Evolutionary conservation across 2,797 vertebrate genomes (phyloP).

Genomic region (Mallotus villosus): DNA sequence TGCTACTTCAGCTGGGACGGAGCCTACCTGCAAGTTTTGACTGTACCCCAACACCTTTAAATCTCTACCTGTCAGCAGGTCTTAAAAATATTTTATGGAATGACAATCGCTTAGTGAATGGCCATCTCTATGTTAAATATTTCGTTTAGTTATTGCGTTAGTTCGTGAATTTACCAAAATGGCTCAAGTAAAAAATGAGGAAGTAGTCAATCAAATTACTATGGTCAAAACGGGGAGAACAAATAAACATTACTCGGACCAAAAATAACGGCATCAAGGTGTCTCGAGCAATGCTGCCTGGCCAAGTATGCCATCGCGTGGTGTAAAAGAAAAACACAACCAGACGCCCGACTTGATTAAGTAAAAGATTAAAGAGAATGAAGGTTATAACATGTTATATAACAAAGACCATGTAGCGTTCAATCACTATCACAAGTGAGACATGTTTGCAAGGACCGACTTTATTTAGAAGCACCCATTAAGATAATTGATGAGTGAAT

Average conservation of each 20-base stretch:
- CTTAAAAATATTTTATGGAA: too few species aligned
- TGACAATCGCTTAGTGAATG: too few species aligned
- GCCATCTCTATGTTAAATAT: too few species aligned
- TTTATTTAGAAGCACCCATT: conserved; percentile 39
- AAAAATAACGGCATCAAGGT: background rate
- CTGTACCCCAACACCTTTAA: too few species aligned
- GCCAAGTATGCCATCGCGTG: background rate
- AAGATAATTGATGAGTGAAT: conserved; percentile 30
- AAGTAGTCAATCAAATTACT: too few species aligned
- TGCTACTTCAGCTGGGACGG: too few species aligned
- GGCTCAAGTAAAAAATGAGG: too few species aligned
- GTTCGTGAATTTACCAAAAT: too few species aligned
- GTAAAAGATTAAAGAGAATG: background rate
- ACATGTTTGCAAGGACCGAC: conserved; percentile 32
- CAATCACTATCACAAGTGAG: background rate
- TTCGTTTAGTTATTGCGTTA: too few species aligned
- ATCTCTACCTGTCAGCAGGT: too few species aligned
- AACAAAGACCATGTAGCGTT: background rate
- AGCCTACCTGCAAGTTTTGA: too few species aligned
- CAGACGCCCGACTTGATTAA: background rate
- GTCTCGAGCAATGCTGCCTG: background rate
- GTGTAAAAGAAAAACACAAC: background rate
- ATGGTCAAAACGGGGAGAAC: too few species aligned
- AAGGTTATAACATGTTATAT: background rate
- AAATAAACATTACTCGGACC: background rate